Evolutionary conservation across 2,888 invertebrate genomes (phyloP).

Genomic region (Strigamia crassipes): DNA sequence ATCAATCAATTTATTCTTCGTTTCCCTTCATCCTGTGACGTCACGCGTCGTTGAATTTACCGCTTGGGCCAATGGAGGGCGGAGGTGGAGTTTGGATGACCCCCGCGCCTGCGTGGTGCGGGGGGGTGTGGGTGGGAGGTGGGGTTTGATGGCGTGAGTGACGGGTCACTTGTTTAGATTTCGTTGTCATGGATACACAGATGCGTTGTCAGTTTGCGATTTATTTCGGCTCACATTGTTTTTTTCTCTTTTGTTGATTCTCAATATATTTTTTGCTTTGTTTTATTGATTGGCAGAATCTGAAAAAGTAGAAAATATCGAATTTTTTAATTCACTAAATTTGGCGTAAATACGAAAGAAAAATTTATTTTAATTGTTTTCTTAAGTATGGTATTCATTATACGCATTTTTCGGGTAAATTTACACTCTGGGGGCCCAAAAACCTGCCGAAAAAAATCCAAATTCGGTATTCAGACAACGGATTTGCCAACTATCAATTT

Average conservation of each 20-base stretch:
- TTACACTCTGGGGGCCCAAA: no score
- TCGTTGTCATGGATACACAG: background rate
- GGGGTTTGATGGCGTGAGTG: background rate
- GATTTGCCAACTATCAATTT: no score
- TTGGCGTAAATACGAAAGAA: no score
- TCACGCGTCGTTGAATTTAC: background rate
- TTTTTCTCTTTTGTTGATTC: background rate
- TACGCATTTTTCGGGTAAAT: no score
- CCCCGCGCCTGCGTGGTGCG: background rate
- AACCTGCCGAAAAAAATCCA: no score
- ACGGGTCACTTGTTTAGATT: slow-evolving; percentile 1
- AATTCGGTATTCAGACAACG: no score
- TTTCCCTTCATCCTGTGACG: background rate
- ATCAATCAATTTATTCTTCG: background rate
- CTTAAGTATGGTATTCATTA: no score
- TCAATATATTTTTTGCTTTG: background rate
- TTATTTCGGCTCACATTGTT: background rate
- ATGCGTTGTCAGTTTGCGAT: slow-evolving; percentile 7
- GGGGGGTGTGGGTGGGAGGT: slow-evolving; percentile 15
- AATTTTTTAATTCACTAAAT: background rate
- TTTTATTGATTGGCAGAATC: background rate
- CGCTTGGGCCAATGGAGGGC: background rate
- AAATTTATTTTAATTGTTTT: no score
- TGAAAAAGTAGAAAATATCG: background rate
- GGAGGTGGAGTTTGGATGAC: slow-evolving; percentile 12